These are phyloP conservation scores for Vireo altiloquus DNA, from an alignment of 2,113 vertebrate species.

Conservation along the genomic window DNA sequence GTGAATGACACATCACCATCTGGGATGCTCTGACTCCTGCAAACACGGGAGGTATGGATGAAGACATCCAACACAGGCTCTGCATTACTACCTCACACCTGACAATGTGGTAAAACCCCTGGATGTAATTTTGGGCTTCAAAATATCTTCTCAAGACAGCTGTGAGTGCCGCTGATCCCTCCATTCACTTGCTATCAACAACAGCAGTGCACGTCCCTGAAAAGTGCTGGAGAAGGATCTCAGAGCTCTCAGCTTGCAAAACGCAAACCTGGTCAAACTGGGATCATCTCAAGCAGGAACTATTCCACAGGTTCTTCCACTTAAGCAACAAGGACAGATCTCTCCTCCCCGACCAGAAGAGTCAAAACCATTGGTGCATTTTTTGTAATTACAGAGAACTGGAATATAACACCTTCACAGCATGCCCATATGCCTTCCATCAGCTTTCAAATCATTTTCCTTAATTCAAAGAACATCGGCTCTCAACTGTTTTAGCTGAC, in stretches of 20 bases:
- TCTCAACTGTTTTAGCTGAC: neutral
- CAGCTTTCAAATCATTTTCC: neutral
- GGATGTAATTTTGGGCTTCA: neutral
- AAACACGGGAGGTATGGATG: fast-evolving
- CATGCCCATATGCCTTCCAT: neutral
- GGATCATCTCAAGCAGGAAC: neutral
- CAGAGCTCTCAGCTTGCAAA: neutral
- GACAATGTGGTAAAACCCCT: neutral
- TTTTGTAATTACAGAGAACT: neutral
- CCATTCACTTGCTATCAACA: fast-evolving
- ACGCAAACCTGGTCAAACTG: neutral
- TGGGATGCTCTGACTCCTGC: neutral
- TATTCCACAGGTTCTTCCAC: neutral
- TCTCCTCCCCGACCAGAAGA: neutral
- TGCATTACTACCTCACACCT: no score
- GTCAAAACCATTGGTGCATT: neutral
- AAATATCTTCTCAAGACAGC: neutral
- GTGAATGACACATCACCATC: neutral
- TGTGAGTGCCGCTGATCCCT: neutral
- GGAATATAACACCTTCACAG: neutral
- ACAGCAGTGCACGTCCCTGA: neutral
- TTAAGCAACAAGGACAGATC: neutral
- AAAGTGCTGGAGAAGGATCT: neutral
- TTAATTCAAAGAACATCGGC: neutral
- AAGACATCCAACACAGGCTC: neutral